phyloP scores from a whole-genome alignment of 2,888 invertebrate genomes.

The Cosmia trapezina region DNA sequence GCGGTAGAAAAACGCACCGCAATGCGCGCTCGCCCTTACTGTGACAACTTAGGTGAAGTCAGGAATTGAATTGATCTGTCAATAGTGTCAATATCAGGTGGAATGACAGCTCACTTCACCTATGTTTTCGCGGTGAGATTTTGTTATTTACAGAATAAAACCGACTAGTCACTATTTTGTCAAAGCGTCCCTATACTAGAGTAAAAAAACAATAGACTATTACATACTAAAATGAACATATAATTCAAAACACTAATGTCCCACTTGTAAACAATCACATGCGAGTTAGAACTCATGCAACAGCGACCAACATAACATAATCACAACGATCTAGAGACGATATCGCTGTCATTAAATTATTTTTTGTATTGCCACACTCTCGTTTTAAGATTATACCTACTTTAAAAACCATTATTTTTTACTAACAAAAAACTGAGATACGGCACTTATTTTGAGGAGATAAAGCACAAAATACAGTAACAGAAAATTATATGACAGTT shows the following conservation, averaged over 20 bases:
- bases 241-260: slow-evolving; percentile 59
- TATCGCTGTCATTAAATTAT: slow-evolving; percentile 78
- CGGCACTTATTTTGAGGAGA: slow-evolving; percentile 13
- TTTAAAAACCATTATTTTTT: slow-evolving; percentile 48
- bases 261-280: slow-evolving; percentile 68
- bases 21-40: no score
- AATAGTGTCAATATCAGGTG: no score
- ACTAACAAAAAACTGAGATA: slow-evolving; percentile 13
- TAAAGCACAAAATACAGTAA: slow-evolving; percentile 49
- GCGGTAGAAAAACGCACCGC: no score
- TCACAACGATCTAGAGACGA: slow-evolving; percentile 68
- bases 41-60: no score
- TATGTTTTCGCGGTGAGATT: not conserved
- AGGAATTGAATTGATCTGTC: no score
- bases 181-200: not conserved
- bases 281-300: slow-evolving; percentile 62
- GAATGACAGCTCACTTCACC: not conserved
- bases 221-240: slow-evolving; percentile 28
- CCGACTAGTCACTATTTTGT: not conserved
- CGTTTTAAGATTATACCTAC: slow-evolving; percentile 60
- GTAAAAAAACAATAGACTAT: not conserved
- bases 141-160: not conserved
- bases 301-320: slow-evolving; percentile 68
- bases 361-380: slow-evolving; percentile 72
- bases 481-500: slow-evolving; percentile 19